These are phyloP conservation scores for Fregata magnificens DNA, from an alignment of 2,113 vertebrate genomes.

Conservation along the genomic window DNA sequence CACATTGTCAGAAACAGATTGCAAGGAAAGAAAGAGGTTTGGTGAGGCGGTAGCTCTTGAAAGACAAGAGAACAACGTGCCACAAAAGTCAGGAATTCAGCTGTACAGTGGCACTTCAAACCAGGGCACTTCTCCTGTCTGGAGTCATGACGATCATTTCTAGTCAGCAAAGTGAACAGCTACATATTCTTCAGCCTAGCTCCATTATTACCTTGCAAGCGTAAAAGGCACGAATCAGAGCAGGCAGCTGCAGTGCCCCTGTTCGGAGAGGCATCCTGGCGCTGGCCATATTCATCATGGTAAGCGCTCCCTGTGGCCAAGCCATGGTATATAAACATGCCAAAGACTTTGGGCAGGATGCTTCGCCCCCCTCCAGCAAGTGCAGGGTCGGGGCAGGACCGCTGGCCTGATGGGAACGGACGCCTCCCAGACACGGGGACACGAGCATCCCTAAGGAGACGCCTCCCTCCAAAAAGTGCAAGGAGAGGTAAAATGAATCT, in stretches of 20 bases:
- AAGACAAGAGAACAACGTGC: not conserved
- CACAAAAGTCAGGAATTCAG: not conserved
- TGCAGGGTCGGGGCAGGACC: not conserved
- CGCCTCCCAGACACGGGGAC: rapidly evolving
- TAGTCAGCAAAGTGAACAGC: constrained; percentile 32
- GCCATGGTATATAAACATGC: not conserved
- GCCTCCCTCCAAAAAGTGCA: rapidly evolving
- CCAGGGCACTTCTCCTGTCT: not conserved
- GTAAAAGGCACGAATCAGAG: not conserved
- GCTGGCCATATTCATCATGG: not conserved
- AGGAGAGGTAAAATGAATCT: not conserved
- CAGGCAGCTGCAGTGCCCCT: not conserved
- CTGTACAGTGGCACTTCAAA: not conserved
- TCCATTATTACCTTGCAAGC: constrained; percentile 1
- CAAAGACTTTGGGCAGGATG: not conserved
- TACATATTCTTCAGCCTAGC: not conserved
- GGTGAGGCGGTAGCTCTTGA: not conserved
- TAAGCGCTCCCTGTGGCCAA: not conserved
- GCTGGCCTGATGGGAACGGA: rapidly evolving
- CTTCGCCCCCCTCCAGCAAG: not conserved
- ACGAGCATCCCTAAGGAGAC: rapidly evolving
- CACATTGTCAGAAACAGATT: constrained; percentile 48
- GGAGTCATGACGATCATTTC: constrained; percentile 1
- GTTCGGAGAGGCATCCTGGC: not conserved
- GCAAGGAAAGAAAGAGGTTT: not conserved